Evolutionary conservation across 2,797 vertebrate species (phyloP), one percentile per base, ranked within the genome.

Genomic region (Antrozous pallidus): DNA sequence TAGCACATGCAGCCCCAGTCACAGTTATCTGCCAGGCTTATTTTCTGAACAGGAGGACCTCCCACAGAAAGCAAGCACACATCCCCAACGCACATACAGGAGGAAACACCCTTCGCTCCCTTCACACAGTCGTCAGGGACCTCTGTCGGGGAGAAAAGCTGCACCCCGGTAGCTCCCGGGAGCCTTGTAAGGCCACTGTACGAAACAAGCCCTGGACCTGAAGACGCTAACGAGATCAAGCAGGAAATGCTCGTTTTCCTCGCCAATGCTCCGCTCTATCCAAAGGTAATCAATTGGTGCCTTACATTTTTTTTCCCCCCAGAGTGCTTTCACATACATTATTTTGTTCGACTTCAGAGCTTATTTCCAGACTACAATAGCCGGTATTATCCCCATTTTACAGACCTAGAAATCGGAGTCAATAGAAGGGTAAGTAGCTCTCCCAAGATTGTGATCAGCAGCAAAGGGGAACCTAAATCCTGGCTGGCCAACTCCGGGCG

Each of bases 331-430:
- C 86, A 94, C 91, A 81, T 58, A 40, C 67, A 93, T 92, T 88
- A 75, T 65, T 94, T 90, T 88, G 91, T 83, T 94, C 83, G 94
- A 91, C n/a, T 84, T 87, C 33, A 92, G n/a, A 78, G 54, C 31
- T 18, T n/a, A 92, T 45, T 92, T 61, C 36, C 51, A 83, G 71
- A 69, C 31, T 69, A 79, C 84, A 96, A 82, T 3, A 93, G 54
- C 11, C 90, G 33, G 42, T 71, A 67, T 88, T 82, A 87, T 81
- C 17, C 51, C 75, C 75, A 79, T 88, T 90, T 79, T 77, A 85
- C 69, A 88, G 78, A 93, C 85, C 61, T 38, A 83, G 71, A 96
- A 92, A 94, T 75, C 31, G 90, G 88, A 83, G 42, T 49, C 58
- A 74, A 22, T 1, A 40, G 22, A 24, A 69, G 2, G 54, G 28